Conservation (phyloP, 1,140 invertebrate genomes). For the Lasioglossum albipes region DNA sequence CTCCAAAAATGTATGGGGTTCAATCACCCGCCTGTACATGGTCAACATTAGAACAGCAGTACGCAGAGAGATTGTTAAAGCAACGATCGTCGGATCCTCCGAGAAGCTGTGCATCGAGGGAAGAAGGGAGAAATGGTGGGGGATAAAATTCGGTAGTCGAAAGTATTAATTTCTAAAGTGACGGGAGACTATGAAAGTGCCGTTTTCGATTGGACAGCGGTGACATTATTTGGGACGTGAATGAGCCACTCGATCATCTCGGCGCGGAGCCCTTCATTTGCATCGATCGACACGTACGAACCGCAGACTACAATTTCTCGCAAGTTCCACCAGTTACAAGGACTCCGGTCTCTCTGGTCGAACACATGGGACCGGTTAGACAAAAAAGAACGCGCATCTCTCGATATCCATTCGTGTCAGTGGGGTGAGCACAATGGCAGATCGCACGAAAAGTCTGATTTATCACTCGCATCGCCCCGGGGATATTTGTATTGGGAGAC, state of each 20-base stretch:
- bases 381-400: conserved; percentile 43
- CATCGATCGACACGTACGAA: conserved; percentile 55
- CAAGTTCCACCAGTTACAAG: conserved; percentile 51
- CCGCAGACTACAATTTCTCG: conserved; percentile 58
- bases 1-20: no score
- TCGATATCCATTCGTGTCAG: conserved; percentile 68
- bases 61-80: no score
- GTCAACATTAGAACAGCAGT: no score
- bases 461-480: conserved; percentile 75
- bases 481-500: conserved; percentile 78
- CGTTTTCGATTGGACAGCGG: neutral
- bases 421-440: conserved; percentile 76
- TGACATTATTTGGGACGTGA: conserved; percentile 15
- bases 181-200: neutral
- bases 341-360: conserved; percentile 39
- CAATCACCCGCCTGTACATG: no score
- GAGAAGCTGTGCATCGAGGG: no score
- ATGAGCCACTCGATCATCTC: conserved; percentile 33
- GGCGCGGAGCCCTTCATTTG: conserved; percentile 44
- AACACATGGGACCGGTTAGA: conserved; percentile 68
- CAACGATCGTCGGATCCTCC: no score
- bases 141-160: no score
- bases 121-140: no score
- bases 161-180: neutral
- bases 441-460: conserved; percentile 79